A percentile compares a stretch with the other conserved stretches of the same genome.
Conservation (phyloP, 2,797 vertebrate species). For the Clarias platycephalus region DNA sequence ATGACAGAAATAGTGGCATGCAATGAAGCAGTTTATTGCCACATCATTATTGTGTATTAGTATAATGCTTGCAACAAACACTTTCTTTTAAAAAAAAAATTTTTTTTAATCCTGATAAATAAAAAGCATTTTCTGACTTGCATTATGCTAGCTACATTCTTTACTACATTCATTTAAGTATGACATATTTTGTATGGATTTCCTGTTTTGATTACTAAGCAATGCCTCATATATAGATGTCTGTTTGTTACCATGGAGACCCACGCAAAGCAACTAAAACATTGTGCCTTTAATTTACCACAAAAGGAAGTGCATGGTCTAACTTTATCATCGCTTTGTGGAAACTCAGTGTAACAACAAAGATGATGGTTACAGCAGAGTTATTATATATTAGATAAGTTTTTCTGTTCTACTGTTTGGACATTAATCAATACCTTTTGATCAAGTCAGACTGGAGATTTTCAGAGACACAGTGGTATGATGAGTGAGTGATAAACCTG, state of each 20-base stretch:
- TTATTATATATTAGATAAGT: background rate
- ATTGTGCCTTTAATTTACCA: slow-evolving; percentile 32
- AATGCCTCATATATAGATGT: slow-evolving; percentile 36
- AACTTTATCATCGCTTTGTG: background rate
- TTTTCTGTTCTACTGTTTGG: background rate
- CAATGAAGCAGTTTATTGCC: background rate
- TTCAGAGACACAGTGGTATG: background rate
- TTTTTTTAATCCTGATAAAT: background rate
- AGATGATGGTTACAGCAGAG: background rate
- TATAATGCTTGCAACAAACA: background rate
- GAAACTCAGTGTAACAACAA: background rate
- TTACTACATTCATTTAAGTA: background rate
- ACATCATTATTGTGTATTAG: too few relatives aligned
- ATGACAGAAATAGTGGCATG: background rate
- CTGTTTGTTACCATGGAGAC: slow-evolving; percentile 61
- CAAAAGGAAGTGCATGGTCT: slow-evolving; percentile 48
- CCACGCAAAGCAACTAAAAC: slow-evolving; percentile 42
- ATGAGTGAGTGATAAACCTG: too few relatives aligned
- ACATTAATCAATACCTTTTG: background rate
- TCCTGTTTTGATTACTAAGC: slow-evolving; percentile 50
- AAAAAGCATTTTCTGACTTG: background rate
- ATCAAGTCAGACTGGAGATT: background rate
- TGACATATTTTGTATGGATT: background rate
- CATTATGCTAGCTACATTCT: background rate
- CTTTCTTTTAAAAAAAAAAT: too few relatives aligned